Evolutionary conservation across 1,140 invertebrate species (phyloP), one percentile per base, ranked within the genome.

Genomic region (Argopecten irradians): DNA sequence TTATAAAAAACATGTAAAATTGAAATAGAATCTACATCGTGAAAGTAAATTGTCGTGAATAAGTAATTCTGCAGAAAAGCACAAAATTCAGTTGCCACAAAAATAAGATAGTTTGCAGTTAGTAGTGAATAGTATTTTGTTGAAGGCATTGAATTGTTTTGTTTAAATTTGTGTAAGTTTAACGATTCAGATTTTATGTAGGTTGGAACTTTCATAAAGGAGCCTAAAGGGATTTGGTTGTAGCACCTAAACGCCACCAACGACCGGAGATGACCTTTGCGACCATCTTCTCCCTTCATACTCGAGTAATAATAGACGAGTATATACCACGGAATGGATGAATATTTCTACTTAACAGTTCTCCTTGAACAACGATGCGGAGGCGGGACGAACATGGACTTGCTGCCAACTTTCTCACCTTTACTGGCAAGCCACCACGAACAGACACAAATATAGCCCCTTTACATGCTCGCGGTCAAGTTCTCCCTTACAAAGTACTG

Each of bases 361-460:
- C 55, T 88, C 9, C 82, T 88, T 11, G 33, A 86, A 22, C 46
- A 87, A 82, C 86, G n/a, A 89, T 83, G 83, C 46, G 36, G 9
- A 39, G 84, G 46, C 11, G 55, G 71, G n/a, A 55, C n/a, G n/a
- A 55, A 55, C n/a, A n/a, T n/a, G n/a, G n/a, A n/a, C n/a, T n/a
- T n/a, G 28, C 55, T 71, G 55, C 55, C 55, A 71, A 71, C 55
- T 71, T 71, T 19, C 87, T 88, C 16, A 84, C 19, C 46, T 89
- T 89, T n/a, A 16, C 84, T 36, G 33, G 85, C n/a, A n/a, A n/a
- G n/a, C n/a, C n/a, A n/a, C n/a, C n/a, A 87, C 34, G 89, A 88
- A 16, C 28, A 87, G 89, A 90, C 82, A 90, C 89, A 0, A n/a
- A n/a, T n/a, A n/a, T n/a, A n/a, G n/a, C n/a, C n/a, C 87, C 86